Evolutionary conservation across 2,797 vertebrate species (phyloP).

Genomic region (Lycodopsis pacificus): DNA sequence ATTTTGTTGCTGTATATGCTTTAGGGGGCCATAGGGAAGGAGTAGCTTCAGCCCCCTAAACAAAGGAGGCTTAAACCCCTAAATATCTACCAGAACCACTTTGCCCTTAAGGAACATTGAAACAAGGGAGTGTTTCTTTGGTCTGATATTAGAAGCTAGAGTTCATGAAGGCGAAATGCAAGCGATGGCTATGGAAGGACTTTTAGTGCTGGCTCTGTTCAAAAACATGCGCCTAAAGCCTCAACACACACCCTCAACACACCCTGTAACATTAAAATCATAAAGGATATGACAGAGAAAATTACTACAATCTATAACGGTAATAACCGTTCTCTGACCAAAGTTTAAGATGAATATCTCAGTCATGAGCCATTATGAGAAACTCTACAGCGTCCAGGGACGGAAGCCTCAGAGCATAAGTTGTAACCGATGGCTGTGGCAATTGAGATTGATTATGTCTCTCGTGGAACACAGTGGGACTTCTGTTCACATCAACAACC

Average conservation of each 20-base stretch:
- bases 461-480: constrained; percentile 54
- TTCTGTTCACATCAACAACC: constrained; percentile 63
- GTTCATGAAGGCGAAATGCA: constrained; percentile 70
- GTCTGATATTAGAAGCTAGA: constrained; percentile 69
- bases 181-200: constrained; percentile 54
- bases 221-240: constrained; percentile 54
- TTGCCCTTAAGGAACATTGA: constrained; percentile 69
- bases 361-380: constrained; percentile 54
- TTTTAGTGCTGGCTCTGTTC: constrained; percentile 54
- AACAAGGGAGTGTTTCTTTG: constrained; percentile 79
- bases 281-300: constrained; percentile 56
- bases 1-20: constrained; percentile 40
- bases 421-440: constrained; percentile 40
- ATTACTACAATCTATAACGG: constrained; percentile 61
- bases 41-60: constrained; percentile 55
- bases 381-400: constrained; percentile 27
- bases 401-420: constrained; percentile 36
- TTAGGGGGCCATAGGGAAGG: constrained; percentile 43
- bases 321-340: constrained; percentile 55
- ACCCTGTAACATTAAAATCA: constrained; percentile 59
- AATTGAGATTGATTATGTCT: constrained; percentile 58
- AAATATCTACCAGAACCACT: constrained; percentile 73
- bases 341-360: constrained; percentile 57
- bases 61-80: constrained; percentile 77
- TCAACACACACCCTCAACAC: constrained; percentile 54